Conservation (phyloP, 2,113 vertebrate genomes). For the Cyanocitta stelleri region DNA sequence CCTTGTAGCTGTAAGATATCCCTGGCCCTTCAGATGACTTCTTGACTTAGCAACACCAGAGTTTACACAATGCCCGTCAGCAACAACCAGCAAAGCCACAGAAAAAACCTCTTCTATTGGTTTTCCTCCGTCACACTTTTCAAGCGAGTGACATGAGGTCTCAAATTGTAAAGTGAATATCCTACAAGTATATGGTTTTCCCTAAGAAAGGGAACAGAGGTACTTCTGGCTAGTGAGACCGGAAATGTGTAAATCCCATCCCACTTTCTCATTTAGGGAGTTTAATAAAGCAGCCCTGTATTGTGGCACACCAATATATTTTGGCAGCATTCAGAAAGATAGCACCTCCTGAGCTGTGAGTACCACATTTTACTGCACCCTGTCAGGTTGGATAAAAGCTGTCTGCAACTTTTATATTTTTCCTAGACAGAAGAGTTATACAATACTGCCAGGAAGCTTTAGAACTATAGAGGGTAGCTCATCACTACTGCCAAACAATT, state of each 20-base stretch:
- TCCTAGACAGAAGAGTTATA: constrained; percentile 20
- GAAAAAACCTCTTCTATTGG: not conserved
- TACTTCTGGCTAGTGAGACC: not conserved
- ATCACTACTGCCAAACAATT: not conserved
- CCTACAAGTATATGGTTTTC: not conserved
- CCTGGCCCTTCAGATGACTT: not conserved
- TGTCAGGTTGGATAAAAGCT: constrained; percentile 40
- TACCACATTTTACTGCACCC: not conserved
- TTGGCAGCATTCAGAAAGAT: constrained; percentile 34
- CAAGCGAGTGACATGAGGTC: not conserved
- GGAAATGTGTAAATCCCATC: constrained; percentile 24
- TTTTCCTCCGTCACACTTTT: not conserved
- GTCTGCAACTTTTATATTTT: constrained; percentile 43
- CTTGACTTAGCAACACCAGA: not conserved
- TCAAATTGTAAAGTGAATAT: not conserved
- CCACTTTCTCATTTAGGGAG: not conserved
- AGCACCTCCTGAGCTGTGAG: constrained; percentile 35
- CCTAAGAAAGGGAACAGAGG: not conserved
- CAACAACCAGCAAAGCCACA: not conserved
- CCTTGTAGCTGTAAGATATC: not conserved
- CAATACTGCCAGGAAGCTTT: constrained; percentile 21
- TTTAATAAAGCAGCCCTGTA: constrained; percentile 35
- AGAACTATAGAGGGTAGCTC: not conserved
- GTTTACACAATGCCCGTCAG: not conserved
- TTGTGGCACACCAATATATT: not conserved